Evolutionary conservation across 2,797 vertebrate genomes (phyloP), one percentile per base, ranked within the genome.

Genomic region (Enteromius thamalakanensis): DNA sequence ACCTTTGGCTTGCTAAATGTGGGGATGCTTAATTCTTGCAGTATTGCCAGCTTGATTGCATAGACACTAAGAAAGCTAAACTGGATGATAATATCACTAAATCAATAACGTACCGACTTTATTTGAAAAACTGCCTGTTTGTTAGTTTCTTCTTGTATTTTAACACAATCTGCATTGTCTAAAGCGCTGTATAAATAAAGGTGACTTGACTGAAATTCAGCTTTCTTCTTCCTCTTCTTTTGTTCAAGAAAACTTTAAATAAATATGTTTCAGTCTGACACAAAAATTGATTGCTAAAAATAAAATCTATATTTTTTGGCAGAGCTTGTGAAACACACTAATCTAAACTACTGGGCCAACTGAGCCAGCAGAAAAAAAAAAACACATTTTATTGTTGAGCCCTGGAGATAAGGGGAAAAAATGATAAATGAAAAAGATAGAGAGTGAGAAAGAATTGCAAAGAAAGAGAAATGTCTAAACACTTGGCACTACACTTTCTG

Each of bases 401-500:
- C 42, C 23, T 6, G 69, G 17, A 72, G 70, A 83, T n/a, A 45
- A 4, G 65, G 15, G 1, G 4, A 1, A 3, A 32, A 58, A 60
- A 47, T 21, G 2, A 55, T 45, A 37, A 86, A 86, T 86, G 85
- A 82, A 21, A 68, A 29, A 17, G 10, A 71, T 8, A 42, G 6
- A 74, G n/a, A 37, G 47, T 65, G 2, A 64, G 37, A 55, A 40
- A 69, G 23, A 71, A 68, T 40, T 23, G 32, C 72, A 65, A 75
- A 74, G 15, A 81, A 65, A 74, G 58, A 29, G 5, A 74, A 65
- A 81, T n/a, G 19, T 64, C 45, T 37, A 55, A 77, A 58, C 72
- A 26, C 17, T n/a, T 47, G 19, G 58, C 42, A 45, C 58, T 14
- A 45, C 40, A 64, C 34, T 55, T 77, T 78, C n/a, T 42, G n/a